These are phyloP conservation scores for Scyliorhinus canicula DNA, from an alignment of 2,797 vertebrate species.

Conservation along the genomic window DNA sequence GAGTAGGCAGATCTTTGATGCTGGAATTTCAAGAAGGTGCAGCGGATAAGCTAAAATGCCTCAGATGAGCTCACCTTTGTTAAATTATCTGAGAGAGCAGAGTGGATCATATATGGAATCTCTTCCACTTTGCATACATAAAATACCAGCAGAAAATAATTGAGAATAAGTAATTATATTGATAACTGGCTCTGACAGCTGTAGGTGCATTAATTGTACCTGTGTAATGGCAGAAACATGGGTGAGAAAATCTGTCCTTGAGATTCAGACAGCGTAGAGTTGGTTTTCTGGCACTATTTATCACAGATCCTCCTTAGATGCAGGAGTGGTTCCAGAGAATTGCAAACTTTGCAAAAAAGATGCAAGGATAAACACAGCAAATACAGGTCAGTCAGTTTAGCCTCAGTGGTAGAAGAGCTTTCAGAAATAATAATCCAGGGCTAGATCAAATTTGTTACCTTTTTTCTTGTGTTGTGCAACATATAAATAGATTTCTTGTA, in stretches of 20 bases:
- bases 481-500: constrained; percentile 18
- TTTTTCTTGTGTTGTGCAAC: background rate
- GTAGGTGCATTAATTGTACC: background rate
- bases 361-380: too few species aligned
- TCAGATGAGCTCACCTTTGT: background rate
- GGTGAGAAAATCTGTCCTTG: background rate
- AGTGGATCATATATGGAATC: background rate
- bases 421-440: too few species aligned
- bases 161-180: background rate
- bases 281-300: background rate
- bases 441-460: background rate
- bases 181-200: background rate
- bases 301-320: background rate
- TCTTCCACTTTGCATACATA: background rate
- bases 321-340: background rate
- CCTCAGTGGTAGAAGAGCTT: too few species aligned
- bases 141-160: background rate
- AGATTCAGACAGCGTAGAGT: background rate
- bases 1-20: background rate
- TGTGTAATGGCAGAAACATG: background rate
- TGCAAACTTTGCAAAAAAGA: background rate
- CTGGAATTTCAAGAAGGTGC: background rate
- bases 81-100: background rate
- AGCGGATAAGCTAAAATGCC: background rate
- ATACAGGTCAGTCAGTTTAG: too few species aligned